Evolutionary conservation across 2,113 vertebrate genomes (phyloP), one percentile per base, ranked within the genome.

Genomic region (Siniperca knerii): DNA sequence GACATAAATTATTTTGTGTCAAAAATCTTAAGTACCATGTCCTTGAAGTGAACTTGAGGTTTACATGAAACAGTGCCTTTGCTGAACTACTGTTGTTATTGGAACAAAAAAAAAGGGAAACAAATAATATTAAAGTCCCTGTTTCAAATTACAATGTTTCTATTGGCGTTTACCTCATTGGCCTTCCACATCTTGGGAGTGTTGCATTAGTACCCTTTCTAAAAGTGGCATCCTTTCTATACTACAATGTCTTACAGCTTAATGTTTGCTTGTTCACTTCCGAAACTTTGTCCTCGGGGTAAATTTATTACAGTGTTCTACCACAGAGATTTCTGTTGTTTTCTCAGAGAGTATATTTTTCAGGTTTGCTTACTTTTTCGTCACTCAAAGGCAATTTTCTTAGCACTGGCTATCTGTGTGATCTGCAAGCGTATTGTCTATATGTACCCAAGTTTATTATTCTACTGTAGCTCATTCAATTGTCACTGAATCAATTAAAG

Each of bases 401-500:
- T 23, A 55, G 4, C 57, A 40, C 13, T 40, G 50, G 12, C 54
- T 40, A 54, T 83, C 66, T 77, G 66, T 7, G 25, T 40, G 23
- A 78, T 54, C 86, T 57, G 54, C 54, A 33, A 50, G 62, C 65
- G 25, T 29, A 67, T 20, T 61, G 62, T 58, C 54, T 75, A 58
- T 58, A 79, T 61, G 44, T 54, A 50, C 37, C 46, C 21, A 29
- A 77, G 71, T 64, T 71, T 68, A 60, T 80, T 50, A 76, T 37
- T 81, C 68, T 50, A 58, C 80, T 66, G 23, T 64, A 68, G 23
- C 65, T 75, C 35, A 20, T 80, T 85, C 65, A 82, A 0, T 62
- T 55, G 74, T 79, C 79, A 23, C n/a, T 20, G 67, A 87, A 85
- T 80, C 77, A 75, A 67, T 75, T 75, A 82, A 60, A 80, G 70